phyloP scores from a whole-genome alignment of 2,113 vertebrate genomes.

The Gallinago undulata region DNA sequence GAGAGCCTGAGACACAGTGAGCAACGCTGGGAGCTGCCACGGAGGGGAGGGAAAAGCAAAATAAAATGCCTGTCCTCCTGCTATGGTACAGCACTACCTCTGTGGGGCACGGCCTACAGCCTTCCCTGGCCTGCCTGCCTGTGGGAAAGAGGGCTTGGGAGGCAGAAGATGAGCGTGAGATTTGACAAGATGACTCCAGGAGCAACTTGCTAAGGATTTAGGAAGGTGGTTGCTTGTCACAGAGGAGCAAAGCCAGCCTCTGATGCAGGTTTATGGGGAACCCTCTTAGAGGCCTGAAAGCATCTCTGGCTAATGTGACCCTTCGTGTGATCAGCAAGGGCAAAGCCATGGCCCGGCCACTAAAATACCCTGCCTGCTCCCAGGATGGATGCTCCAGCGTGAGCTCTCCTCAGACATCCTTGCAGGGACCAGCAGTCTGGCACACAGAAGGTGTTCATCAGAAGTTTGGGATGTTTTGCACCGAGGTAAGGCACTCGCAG shows the following conservation, averaged over 20 bases:
- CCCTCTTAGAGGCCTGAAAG: background rate
- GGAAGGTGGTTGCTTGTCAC: background rate
- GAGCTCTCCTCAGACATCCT: background rate
- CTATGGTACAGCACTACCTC: background rate
- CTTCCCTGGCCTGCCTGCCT: background rate
- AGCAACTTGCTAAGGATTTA: background rate
- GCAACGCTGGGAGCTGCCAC: background rate
- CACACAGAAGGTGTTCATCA: background rate
- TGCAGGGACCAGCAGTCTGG: background rate
- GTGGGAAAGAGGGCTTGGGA: background rate
- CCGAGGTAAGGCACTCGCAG: background rate
- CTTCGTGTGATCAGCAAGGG: background rate
- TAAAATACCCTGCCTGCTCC: background rate
- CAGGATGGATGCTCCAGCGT: background rate
- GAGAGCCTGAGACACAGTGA: background rate
- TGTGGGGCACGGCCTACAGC: background rate
- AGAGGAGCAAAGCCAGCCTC: background rate
- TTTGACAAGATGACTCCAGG: background rate
- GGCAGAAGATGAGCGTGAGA: background rate
- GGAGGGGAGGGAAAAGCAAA: background rate
- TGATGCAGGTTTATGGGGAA: background rate
- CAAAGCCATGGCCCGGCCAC: background rate
- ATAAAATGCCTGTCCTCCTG: background rate
- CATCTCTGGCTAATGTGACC: background rate
- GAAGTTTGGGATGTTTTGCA: rapidly evolving